Conservation (phyloP, 2,888 invertebrate genomes). For the Erebia aethiops region DNA sequence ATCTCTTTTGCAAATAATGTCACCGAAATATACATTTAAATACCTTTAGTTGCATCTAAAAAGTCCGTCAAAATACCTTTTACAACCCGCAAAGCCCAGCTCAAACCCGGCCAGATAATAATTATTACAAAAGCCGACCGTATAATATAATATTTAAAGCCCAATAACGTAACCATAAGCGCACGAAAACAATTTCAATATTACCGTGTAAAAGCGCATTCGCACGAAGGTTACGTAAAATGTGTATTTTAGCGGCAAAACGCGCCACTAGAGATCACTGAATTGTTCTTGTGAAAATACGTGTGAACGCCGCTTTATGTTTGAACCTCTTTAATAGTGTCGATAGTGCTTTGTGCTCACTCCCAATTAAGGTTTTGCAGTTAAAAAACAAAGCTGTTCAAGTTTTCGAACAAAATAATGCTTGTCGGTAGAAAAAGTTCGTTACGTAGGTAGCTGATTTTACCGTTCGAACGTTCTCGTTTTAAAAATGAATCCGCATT, state of each 20-base stretch:
- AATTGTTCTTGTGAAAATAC: constrained; percentile 40
- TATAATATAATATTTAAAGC: constrained; percentile 43
- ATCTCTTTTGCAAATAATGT: too few relatives aligned
- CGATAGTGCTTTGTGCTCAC: constrained; percentile 39
- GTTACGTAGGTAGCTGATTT: constrained; percentile 1
- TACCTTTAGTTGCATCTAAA: background rate
- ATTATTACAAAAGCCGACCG: constrained; percentile 29
- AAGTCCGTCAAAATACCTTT: background rate
- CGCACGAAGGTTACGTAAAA: constrained; percentile 28
- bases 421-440: background rate
- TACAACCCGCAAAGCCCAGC: background rate
- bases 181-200: constrained; percentile 40
- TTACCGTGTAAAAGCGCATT: constrained; percentile 38
- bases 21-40: background rate
- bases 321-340: constrained; percentile 40
- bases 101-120: constrained; percentile 15
- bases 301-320: constrained; percentile 34
- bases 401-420: constrained; percentile 20
- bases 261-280: constrained; percentile 25
- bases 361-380: constrained; percentile 43
- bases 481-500: constrained; percentile 17
- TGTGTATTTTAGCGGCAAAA: constrained; percentile 45
- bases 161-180: constrained; percentile 41
- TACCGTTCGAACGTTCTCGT: constrained; percentile 1
- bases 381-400: constrained; percentile 26